Percentiles rank a stretch among this genome's conserved stretches.
phyloP scores from a whole-genome alignment of 2,113 vertebrate genomes.

The Odontophorus gujanensis region DNA sequence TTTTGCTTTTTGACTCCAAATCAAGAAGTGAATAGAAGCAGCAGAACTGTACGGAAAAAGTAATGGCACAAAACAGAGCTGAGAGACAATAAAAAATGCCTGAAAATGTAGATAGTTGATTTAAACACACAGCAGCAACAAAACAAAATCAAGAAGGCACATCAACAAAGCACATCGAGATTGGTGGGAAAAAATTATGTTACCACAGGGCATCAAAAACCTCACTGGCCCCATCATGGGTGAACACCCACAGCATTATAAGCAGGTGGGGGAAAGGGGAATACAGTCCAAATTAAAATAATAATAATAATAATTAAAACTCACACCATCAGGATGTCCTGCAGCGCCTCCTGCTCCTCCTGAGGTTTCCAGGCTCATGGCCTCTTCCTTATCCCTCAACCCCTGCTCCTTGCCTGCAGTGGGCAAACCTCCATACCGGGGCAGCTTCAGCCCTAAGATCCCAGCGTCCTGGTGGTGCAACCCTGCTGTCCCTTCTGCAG shows the following conservation, averaged over 20 bases:
- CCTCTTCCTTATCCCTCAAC: neutral
- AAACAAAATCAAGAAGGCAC: neutral
- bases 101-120: neutral
- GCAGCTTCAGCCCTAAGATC: neutral
- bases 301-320: neutral
- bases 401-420: neutral
- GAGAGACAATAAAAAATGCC: neutral
- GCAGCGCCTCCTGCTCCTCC: neutral
- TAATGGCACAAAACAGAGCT: neutral
- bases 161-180: neutral
- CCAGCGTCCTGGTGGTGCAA: neutral
- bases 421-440: neutral
- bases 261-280: neutral
- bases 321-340: neutral
- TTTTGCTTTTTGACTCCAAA: neutral
- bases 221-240: fast-evolving
- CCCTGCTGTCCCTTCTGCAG: fast-evolving
- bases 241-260: fast-evolving
- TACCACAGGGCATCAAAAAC: neutral
- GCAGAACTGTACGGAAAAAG: neutral
- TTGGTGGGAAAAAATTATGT: neutral
- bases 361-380: neutral
- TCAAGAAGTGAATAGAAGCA: neutral
- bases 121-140: neutral
- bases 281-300: neutral